Evolutionary conservation across 1,140 invertebrate species (phyloP).

Genomic region (Leptoteleia sp.): DNA sequence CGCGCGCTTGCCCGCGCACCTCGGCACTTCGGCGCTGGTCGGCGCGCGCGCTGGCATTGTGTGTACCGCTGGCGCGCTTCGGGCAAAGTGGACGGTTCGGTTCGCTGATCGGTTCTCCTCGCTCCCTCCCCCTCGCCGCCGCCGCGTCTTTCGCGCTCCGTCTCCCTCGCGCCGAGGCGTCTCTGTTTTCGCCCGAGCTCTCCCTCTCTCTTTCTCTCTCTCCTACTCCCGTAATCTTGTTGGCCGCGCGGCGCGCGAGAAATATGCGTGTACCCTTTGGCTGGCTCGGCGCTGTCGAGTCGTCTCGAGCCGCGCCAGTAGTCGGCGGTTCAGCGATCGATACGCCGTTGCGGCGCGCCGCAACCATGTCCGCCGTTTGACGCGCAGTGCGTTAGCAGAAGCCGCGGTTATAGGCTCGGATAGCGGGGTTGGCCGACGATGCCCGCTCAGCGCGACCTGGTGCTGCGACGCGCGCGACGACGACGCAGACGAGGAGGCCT

Average conservation of each 20-base stretch:
- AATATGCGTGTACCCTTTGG: conserved; percentile 71
- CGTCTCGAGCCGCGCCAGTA: conserved; percentile 58
- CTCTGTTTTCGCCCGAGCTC: neutral
- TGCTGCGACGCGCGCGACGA: conserved; percentile 43
- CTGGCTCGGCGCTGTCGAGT: conserved; percentile 45
- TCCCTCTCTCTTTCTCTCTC: conserved; percentile 3
- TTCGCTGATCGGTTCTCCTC: conserved; percentile 49
- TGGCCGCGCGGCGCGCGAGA: conserved; percentile 51
- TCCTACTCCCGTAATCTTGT: conserved; percentile 27
- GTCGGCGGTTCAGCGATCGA: conserved; percentile 72
- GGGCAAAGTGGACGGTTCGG: conserved; percentile 66
- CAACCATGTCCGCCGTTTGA: conserved; percentile 69
- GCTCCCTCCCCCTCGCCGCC: neutral
- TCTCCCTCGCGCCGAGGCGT: conserved; percentile 4
- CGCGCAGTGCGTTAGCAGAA: conserved; percentile 53
- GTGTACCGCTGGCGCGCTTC: conserved; percentile 59
- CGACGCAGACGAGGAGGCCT: conserved; percentile 38
- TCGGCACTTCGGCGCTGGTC: neutral
- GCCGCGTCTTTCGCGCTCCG: neutral
- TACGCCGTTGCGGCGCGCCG: conserved; percentile 77
- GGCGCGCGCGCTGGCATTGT: conserved; percentile 53
- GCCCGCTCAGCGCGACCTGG: conserved; percentile 29
- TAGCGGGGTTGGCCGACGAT: conserved; percentile 32
- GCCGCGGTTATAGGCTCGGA: conserved; percentile 15
- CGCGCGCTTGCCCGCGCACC: conserved; percentile 7